Conservation (phyloP, 2,113 vertebrate genomes). For the Podocnemis expansa region DNA sequence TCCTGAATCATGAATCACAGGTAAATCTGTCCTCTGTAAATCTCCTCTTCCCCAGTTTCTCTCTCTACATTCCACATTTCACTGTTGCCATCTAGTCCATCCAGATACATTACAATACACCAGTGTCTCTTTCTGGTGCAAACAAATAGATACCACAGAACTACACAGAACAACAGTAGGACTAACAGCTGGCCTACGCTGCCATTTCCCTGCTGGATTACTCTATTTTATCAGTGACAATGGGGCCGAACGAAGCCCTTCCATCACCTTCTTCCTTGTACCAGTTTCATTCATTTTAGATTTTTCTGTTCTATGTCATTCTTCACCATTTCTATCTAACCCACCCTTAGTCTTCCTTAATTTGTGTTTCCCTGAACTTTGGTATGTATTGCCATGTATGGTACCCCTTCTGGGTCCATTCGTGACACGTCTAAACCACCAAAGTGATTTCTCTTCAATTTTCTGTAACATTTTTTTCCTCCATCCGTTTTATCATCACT, state of each 20-base stretch:
- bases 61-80: neutral
- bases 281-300: neutral
- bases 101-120: neutral
- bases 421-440: neutral
- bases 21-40: neutral
- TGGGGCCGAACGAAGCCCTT: neutral
- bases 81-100: neutral
- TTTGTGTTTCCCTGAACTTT: neutral
- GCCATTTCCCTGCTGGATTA: neutral
- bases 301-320: neutral
- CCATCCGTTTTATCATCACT: neutral
- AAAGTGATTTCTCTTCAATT: neutral
- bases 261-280: neutral
- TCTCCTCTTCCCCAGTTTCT: neutral
- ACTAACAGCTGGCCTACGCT: neutral
- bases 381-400: neutral
- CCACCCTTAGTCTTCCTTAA: neutral
- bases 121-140: neutral
- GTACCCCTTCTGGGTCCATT: neutral
- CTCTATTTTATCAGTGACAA: neutral
- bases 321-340: neutral
- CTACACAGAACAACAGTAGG: neutral
- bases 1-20: conserved; percentile 23
- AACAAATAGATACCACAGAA: conserved; percentile 9
- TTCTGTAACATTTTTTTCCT: neutral